Evolutionary conservation across 2,797 vertebrate species (phyloP), one percentile per base, ranked within the genome.

Genomic region (Dipus sagitta): DNA sequence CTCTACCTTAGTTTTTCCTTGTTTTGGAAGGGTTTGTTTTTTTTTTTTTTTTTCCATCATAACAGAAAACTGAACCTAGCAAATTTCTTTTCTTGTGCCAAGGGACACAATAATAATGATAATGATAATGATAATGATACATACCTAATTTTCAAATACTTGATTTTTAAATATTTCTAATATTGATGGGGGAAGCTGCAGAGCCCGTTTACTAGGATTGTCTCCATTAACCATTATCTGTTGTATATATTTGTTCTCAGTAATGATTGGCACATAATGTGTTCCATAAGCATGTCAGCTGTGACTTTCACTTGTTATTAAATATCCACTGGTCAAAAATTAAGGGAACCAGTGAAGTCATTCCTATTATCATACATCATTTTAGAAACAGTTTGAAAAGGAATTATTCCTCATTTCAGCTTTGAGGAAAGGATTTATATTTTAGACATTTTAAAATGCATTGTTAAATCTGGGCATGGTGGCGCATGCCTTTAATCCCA

Each of bases 341-440:
- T 80, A 65, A 65, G 9, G 14, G 32, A 76, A 14, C 88, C 71
- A 52, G 52, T 30, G 54, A 38, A 88, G 47, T 82, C 54, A 77
- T 65, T 68, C 42, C 34, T 58, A 28, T 54, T 75, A 32, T 77
- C 85, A 7, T 65, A 94, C 26, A 81, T 34, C 83, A 38, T 60
- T 12, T 80, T 76, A 64, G 62, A 74, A 80, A 70, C 65, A 79
- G 79, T 32, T 32, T 58, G n/a, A 58, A 58, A 58, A 89, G 88
- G 85, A 93, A 83, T 42, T 42, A 62, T 68, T 88, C 20, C 67
- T 32, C 30, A 70, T 10, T 88, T 90, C 32, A 76, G 71, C 85
- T 95, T 86, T 74, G 54, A 88, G 34, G 91, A 90, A 83, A 92
- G n/a, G 47, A 88, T 92, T 79, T 92, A 90, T 83, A 77, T 68